Percentiles rank a stretch among this genome's conserved stretches.
Evolutionary conservation across 2,888 invertebrate species (phyloP).

Genomic region (Julus scandinavius): DNA sequence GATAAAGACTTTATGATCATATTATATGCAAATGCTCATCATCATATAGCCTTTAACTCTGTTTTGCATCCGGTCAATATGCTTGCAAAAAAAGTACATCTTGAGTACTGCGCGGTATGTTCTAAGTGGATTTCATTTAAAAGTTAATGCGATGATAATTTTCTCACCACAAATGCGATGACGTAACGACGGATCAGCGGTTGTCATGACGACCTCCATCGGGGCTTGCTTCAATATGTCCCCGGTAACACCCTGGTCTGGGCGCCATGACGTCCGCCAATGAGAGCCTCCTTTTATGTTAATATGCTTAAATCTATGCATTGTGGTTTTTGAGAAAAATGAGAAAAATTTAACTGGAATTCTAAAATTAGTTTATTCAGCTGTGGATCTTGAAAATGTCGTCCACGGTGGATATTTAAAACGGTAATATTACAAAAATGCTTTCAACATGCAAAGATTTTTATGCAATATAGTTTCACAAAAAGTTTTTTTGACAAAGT

Average conservation of each 20-base stretch:
- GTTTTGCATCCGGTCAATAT: no score
- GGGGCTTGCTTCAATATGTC: neutral
- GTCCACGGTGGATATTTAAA: no score
- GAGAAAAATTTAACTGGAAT: neutral
- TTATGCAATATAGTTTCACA: no score
- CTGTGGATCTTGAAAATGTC: no score
- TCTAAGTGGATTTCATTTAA: neutral
- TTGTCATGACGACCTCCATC: constrained; percentile 3
- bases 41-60: no score
- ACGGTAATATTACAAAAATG: no score
- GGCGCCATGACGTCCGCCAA: neutral
- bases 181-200: neutral
- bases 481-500: no score
- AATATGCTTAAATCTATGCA: neutral
- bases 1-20: no score
- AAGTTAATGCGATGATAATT: neutral
- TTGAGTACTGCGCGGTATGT: neutral
- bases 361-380: neutral
- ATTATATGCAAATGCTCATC: no score
- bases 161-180: neutral
- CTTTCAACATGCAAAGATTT: no score
- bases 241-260: neutral
- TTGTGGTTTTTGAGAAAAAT: neutral
- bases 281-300: neutral
- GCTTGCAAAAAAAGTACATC: neutral